Evolutionary conservation across 2,797 vertebrate genomes (phyloP).

Genomic region (Syngnathus acus): DNA sequence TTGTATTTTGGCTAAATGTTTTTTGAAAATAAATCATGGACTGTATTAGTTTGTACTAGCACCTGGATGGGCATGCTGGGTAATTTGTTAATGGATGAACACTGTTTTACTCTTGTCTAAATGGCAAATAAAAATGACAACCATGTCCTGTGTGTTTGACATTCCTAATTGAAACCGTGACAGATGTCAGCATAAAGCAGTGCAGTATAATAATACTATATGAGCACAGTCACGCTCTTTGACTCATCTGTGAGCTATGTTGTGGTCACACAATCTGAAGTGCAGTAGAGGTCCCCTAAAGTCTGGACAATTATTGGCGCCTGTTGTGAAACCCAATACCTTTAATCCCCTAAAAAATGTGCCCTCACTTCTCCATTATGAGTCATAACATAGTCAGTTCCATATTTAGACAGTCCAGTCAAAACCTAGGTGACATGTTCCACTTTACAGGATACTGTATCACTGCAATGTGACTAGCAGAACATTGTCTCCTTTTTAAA

Average conservation of each 20-base stretch:
- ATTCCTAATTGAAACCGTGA: neutral
- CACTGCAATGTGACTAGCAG: constrained; percentile 12
- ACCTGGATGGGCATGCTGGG: too few relatives aligned
- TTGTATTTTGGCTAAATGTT: constrained; percentile 14
- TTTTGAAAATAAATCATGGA: neutral
- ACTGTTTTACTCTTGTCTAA: constrained; percentile 32
- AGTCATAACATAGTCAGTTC: constrained; percentile 55
- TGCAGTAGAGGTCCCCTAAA: constrained; percentile 23
- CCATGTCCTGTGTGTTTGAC: too few relatives aligned
- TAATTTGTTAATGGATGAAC: constrained; percentile 5
- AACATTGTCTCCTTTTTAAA: constrained; percentile 8
- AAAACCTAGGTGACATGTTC: constrained; percentile 43
- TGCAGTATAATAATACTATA: neutral
- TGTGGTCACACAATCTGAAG: constrained; percentile 20
- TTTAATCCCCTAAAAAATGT: constrained; percentile 47
- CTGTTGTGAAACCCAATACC: constrained; percentile 68
- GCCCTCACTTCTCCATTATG: constrained; percentile 43
- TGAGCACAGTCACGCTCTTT: neutral
- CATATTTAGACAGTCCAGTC: constrained; percentile 61
- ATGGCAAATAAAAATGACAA: constrained; percentile 32
- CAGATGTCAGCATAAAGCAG: neutral
- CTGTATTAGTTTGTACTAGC: neutral
- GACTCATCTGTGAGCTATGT: constrained; percentile 24
- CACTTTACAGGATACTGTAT: constrained; percentile 29
- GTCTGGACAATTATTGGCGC: constrained; percentile 45